These are phyloP conservation scores for Cricetomys ansorgei DNA, from an alignment of 2,113 vertebrate genomes.

Conservation along the genomic window DNA sequence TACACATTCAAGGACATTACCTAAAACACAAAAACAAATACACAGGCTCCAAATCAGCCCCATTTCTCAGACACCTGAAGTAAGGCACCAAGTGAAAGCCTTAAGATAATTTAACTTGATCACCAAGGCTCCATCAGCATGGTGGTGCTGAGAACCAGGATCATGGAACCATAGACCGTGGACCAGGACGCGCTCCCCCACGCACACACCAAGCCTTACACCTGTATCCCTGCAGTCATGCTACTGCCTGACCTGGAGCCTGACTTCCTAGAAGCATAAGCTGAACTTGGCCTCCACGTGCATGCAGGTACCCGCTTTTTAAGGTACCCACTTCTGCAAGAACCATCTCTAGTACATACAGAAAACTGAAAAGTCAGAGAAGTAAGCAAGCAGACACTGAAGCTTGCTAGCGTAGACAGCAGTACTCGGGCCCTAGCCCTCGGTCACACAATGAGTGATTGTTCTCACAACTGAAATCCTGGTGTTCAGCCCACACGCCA, in stretches of 20 bases:
- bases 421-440: background rate
- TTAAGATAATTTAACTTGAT: background rate
- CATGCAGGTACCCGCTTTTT: background rate
- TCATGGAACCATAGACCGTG: too few species aligned
- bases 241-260: too few species aligned
- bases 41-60: background rate
- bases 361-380: background rate
- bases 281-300: background rate
- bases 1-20: background rate
- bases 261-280: background rate
- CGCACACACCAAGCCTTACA: background rate
- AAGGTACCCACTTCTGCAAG: background rate
- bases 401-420: background rate
- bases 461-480: background rate
- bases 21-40: background rate
- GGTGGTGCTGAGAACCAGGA: background rate
- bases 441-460: background rate
- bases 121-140: background rate
- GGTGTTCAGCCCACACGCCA: background rate
- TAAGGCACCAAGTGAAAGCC: accelerated
- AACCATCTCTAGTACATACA: background rate
- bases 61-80: background rate
- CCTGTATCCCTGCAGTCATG: accelerated
- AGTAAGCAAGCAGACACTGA: background rate
- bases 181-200: too few species aligned